A percentile compares a stretch with the other conserved stretches of the same genome.
Evolutionary conservation across 2,888 invertebrate genomes (phyloP).

Genomic region (Archips xylosteana): DNA sequence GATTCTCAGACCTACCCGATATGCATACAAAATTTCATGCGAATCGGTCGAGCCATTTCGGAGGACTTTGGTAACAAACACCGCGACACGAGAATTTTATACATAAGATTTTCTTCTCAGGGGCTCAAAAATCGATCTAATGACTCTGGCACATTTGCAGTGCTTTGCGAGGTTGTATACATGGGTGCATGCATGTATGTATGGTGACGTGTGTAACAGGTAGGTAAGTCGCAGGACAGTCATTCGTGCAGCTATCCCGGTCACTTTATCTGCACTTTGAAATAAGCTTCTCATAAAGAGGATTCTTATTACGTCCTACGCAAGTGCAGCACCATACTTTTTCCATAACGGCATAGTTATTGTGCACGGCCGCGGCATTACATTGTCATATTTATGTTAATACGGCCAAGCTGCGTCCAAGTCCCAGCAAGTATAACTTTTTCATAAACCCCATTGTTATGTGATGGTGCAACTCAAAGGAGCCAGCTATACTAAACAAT

Average conservation of each 20-base stretch:
- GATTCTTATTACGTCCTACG: slow-evolving; percentile 11
- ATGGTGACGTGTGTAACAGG: too few relatives aligned
- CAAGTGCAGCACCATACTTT: slow-evolving; percentile 35
- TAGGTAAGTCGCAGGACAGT: too few relatives aligned
- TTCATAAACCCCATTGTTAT: slow-evolving; percentile 49
- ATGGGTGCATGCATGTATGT: too few relatives aligned
- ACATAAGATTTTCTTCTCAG: too few relatives aligned
- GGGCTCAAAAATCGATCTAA: too few relatives aligned
- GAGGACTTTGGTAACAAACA: too few relatives aligned
- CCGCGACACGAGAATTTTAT: too few relatives aligned
- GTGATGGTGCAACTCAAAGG: slow-evolving; percentile 30
- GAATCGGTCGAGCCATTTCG: too few relatives aligned
- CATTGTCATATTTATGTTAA: slow-evolving; percentile 46
- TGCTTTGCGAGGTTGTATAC: too few relatives aligned
- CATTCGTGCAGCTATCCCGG: neutral
- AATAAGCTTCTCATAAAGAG: slow-evolving; percentile 28
- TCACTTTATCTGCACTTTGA: neutral
- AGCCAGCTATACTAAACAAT: neutral
- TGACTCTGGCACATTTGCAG: too few relatives aligned
- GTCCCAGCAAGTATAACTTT: slow-evolving; percentile 49
- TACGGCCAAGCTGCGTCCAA: slow-evolving; percentile 42
- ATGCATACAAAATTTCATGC: too few relatives aligned
- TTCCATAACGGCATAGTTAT: slow-evolving; percentile 34
- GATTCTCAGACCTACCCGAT: too few relatives aligned
- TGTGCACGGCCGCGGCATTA: slow-evolving; percentile 37